phyloP scores from a whole-genome alignment of 2,888 invertebrate genomes.

The Junonia oenone region DNA sequence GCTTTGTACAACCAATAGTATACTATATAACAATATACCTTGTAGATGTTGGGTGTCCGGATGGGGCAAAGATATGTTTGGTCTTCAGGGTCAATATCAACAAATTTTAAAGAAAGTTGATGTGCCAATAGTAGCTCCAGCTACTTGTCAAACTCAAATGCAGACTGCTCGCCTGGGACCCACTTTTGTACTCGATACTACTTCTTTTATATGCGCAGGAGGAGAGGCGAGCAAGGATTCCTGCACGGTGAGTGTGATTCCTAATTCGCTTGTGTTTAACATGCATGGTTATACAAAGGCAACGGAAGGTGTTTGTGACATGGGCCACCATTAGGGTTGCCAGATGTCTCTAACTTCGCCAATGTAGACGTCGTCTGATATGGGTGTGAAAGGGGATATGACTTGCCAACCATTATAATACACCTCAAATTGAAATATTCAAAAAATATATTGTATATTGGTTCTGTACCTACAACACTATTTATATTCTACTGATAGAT shows the following conservation, averaged over 20 bases:
- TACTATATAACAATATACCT: slow-evolving; percentile 10
- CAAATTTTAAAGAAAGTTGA: slow-evolving; percentile 87
- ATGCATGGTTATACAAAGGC: too few relatives aligned
- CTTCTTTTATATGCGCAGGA: slow-evolving; percentile 88
- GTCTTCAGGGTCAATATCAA: slow-evolving; percentile 77
- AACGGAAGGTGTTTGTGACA: too few relatives aligned
- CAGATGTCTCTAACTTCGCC: too few relatives aligned
- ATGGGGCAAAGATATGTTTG: slow-evolving; percentile 92
- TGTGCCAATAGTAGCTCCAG: slow-evolving; percentile 83
- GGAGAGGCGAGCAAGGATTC: slow-evolving; percentile 88
- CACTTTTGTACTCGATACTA: slow-evolving; percentile 80
- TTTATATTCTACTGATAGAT: too few relatives aligned
- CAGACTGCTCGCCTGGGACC: slow-evolving; percentile 83
- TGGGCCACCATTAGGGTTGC: too few relatives aligned
- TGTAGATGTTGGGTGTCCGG: slow-evolving; percentile 86
- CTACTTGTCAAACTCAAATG: slow-evolving; percentile 82
- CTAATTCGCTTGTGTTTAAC: not conserved
- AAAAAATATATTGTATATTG: too few relatives aligned
- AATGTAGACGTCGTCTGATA: too few relatives aligned
- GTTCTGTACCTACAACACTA: too few relatives aligned
- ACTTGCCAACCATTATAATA: too few relatives aligned
- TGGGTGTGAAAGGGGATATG: too few relatives aligned
- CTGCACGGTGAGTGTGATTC: slow-evolving; percentile 81
- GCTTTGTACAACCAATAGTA: too few relatives aligned
- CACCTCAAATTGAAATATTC: too few relatives aligned